These are phyloP conservation scores for Apis florea DNA, from an alignment of 1,140 invertebrate species.

Conservation along the genomic window DNA sequence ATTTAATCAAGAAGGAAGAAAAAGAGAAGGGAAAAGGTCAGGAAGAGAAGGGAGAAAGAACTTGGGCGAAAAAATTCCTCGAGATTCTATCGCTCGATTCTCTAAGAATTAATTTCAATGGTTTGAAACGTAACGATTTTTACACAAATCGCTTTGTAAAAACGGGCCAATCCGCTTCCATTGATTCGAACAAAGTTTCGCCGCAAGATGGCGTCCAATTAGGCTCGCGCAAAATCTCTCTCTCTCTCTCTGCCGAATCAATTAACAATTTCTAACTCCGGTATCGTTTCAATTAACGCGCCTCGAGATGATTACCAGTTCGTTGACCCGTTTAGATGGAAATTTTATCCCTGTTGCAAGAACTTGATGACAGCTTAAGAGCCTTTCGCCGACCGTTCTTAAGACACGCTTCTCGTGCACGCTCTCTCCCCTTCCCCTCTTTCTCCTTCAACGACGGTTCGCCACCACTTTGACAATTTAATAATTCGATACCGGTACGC, in stretches of 20 bases:
- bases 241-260: not conserved
- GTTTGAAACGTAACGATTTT: too few relatives aligned
- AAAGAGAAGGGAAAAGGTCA: too few relatives aligned
- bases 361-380: constrained; percentile 80
- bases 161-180: not conserved
- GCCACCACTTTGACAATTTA: constrained; percentile 72
- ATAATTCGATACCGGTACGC: constrained; percentile 72
- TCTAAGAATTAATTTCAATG: too few relatives aligned
- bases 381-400: constrained; percentile 73
- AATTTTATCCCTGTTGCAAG: constrained; percentile 75
- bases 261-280: constrained; percentile 39
- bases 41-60: too few relatives aligned
- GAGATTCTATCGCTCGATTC: too few relatives aligned
- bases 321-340: constrained; percentile 63
- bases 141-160: not conserved
- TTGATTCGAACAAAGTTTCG: not conserved
- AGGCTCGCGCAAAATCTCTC: not conserved
- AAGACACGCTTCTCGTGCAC: constrained; percentile 60
- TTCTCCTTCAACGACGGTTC: constrained; percentile 47
- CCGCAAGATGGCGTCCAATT: not conserved
- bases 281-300: constrained; percentile 57
- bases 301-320: constrained; percentile 35
- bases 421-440: not conserved
- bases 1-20: too few relatives aligned
- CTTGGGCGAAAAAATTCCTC: too few relatives aligned